Evolutionary conservation across 1,140 invertebrate species (phyloP).

Genomic region (Drosophila pandora): DNA sequence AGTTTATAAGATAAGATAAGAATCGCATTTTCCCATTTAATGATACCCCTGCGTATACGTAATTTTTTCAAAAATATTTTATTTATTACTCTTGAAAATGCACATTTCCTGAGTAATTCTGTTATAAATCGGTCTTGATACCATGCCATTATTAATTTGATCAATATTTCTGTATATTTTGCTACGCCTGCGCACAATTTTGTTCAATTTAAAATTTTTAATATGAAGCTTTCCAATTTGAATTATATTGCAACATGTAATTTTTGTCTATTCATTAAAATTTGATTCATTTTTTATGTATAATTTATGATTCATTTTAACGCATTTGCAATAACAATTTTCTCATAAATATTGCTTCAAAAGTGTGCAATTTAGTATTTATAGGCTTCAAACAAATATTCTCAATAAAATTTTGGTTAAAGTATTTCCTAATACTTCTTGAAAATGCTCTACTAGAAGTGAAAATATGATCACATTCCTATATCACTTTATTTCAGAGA

Average conservation of each 20-base stretch:
- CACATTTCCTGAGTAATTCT: no score
- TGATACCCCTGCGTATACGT: no score
- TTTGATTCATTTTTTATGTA: neutral
- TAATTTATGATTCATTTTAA: neutral
- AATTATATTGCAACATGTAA: neutral
- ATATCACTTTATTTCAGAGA: neutral
- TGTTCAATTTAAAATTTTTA: neutral
- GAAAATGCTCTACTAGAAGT: no score
- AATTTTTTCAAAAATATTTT: no score
- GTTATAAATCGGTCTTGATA: no score
- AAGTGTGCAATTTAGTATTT: neutral
- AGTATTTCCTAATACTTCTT: no score
- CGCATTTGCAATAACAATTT: constrained; percentile 6
- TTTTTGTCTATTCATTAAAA: neutral
- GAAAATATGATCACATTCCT: no score
- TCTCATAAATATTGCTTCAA: neutral
- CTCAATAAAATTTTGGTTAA: no score
- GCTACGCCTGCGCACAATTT: neutral
- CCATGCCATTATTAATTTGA: no score
- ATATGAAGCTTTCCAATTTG: constrained; percentile 1
- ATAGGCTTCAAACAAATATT: neutral
- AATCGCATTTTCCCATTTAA: no score
- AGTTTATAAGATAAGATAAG: no score
- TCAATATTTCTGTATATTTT: neutral
- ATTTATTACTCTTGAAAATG: no score